Base-by-base conservation (phyloP, 2,797 vertebrate species). In the Pangasius macronema region DNA sequence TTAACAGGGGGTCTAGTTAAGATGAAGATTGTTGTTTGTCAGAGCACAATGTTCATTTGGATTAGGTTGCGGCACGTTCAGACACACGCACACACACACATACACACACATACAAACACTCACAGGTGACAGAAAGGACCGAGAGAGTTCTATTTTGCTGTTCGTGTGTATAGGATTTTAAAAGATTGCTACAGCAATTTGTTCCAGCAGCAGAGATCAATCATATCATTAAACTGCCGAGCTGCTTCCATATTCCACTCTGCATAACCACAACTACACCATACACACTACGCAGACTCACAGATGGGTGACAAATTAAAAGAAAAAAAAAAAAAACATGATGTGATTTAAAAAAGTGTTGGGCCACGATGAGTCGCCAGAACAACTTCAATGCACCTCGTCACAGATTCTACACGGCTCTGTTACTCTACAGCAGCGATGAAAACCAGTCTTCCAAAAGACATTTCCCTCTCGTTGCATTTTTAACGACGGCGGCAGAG, bases 11-110 rank as follows among this genome's bases (percentile, higher is more conserved):
- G 88, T 90, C 88, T 73, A 77, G 49, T 49, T 88, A 87, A 89
- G 85, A 88, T 85, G 89, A 86, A 85, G 82, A 46, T 85, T 72
- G 82, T 87, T 91, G 86, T 87, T 92, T 87, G 86, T 81, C 84
- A 81, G 81, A 87, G 84, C 80, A 82, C 73, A 84, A 36, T 88
- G 90, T 87, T 91, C 82, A 89, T 90, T 90, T 86, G 82, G 67
- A 42, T 86, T 53, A 51, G 42, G 73, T 84, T 87, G 87, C 88
- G 82, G 30, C 84, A 73, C 16, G 9, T 85, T 86, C 82, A 59
- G 42, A 27, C 85, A 30, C n/a, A 30, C 65, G 27, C 42, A 68
- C 51, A 30, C 61, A 22, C 22, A 55, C 10, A 11, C 30, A 51
- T 75, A 46, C 53, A 13, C 84, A 30, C 65, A 49, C 57, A 16